Conservation (phyloP, 2,113 vertebrate species). For the Azemiops feae region DNA sequence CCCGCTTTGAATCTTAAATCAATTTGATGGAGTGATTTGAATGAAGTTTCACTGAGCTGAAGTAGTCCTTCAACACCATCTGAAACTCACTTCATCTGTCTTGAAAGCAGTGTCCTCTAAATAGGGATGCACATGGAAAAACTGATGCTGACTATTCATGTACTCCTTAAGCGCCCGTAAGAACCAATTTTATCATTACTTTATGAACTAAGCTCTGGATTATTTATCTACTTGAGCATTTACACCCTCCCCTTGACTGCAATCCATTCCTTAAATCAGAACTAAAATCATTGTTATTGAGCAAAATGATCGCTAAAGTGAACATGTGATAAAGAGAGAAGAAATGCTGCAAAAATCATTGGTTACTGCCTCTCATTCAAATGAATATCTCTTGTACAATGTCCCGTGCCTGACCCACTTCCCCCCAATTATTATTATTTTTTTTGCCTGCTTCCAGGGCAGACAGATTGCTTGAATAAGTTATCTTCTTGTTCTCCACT, state of each 20-base stretch:
- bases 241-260: not conserved
- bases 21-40: not conserved
- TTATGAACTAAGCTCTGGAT: not conserved
- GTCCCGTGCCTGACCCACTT: not conserved
- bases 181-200: not conserved
- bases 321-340: not conserved
- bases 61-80: not conserved
- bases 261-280: not conserved
- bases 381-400: not conserved
- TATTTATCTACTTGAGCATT: not conserved
- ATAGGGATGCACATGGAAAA: too few species aligned
- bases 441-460: not conserved
- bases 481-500: not conserved
- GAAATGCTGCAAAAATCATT: not conserved
- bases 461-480: not conserved
- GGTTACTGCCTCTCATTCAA: not conserved
- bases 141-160: not conserved
- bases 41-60: not conserved
- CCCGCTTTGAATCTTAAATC: not conserved
- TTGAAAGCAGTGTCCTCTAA: not conserved
- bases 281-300: not conserved
- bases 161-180: not conserved
- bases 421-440: too few species aligned
- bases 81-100: not conserved
- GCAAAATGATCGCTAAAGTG: not conserved